Conservation (phyloP, 1,140 invertebrate species). For the Platyscapa corneri region DNA sequence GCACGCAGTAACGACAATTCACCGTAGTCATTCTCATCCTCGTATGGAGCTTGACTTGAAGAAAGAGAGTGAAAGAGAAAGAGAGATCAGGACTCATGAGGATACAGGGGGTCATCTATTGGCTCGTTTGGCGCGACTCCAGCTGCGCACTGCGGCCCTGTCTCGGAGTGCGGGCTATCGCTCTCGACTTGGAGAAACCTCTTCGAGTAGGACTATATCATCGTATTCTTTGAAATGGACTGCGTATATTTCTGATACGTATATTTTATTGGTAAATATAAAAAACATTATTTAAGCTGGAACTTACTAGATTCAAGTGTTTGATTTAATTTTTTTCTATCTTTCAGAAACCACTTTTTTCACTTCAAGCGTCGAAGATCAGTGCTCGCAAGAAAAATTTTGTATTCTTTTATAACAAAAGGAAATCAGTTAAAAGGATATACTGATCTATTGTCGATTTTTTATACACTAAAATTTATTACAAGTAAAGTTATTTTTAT, state of each 20-base stretch:
- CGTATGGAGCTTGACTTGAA: slow-evolving; percentile 4
- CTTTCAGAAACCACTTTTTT: background rate
- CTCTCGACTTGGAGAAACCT: slow-evolving; percentile 7
- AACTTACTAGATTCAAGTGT: background rate
- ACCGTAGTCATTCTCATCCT: slow-evolving; percentile 29
- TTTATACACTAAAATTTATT: too few species aligned
- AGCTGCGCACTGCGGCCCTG: slow-evolving; percentile 64
- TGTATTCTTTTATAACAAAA: background rate
- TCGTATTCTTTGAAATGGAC: background rate
- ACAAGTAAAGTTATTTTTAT: too few species aligned
- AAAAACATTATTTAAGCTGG: background rate
- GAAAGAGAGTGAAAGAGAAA: background rate
- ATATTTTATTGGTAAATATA: background rate
- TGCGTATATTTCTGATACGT: background rate
- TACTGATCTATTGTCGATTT: too few species aligned
- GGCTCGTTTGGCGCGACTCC: slow-evolving; percentile 65
- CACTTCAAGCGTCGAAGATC: too few species aligned
- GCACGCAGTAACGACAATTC: slow-evolving; percentile 61
- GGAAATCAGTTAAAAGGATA: too few species aligned
- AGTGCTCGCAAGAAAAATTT: background rate
- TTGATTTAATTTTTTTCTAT: background rate
- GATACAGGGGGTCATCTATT: slow-evolving; percentile 35
- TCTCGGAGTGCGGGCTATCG: slow-evolving; percentile 18
- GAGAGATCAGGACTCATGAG: background rate
- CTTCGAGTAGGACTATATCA: slow-evolving; percentile 5